These are phyloP conservation scores for Echinometra lucunter DNA, from an alignment of 53 echinoderm and acorn worm species.

Conservation along the genomic window DNA sequence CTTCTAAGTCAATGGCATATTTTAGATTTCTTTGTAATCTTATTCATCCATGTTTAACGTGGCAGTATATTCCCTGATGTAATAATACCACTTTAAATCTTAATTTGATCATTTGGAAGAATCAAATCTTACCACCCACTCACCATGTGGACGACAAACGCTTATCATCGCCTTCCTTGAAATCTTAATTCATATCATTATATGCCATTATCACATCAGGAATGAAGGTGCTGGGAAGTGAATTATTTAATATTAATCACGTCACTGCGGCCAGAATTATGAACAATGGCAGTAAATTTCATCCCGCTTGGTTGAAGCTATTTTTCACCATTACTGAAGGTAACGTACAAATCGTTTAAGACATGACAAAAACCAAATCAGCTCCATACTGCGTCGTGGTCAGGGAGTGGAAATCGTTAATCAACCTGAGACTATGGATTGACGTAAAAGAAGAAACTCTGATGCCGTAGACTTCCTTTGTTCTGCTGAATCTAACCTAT, in stretches of 20 bases:
- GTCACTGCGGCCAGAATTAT: not conserved
- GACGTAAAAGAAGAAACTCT: slow-evolving; percentile 45
- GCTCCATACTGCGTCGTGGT: slow-evolving; percentile 43
- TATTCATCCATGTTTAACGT: not conserved
- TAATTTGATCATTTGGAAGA: not conserved
- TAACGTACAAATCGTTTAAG: not conserved
- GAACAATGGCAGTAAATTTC: not conserved
- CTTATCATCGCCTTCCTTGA: not conserved
- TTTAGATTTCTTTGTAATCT: not conserved
- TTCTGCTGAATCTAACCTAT: not conserved
- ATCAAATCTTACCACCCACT: not conserved
- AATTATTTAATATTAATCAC: not conserved
- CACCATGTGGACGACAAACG: not conserved
- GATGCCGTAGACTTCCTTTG: not conserved
- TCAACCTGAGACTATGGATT: not conserved
- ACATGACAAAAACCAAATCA: not conserved
- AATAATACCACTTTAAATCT: not conserved
- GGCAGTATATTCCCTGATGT: not conserved
- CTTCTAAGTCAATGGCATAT: not conserved
- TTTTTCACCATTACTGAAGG: not conserved
- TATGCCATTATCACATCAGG: not conserved
- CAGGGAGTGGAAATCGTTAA: slow-evolving; percentile 21
- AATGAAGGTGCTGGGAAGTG: not conserved
- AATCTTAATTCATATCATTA: not conserved
- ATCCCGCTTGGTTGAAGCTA: not conserved